Percentiles rank a stretch among this genome's conserved stretches.
These are phyloP conservation scores for Morpho helenor DNA, from an alignment of 2,888 invertebrate species.

Conservation along the genomic window DNA sequence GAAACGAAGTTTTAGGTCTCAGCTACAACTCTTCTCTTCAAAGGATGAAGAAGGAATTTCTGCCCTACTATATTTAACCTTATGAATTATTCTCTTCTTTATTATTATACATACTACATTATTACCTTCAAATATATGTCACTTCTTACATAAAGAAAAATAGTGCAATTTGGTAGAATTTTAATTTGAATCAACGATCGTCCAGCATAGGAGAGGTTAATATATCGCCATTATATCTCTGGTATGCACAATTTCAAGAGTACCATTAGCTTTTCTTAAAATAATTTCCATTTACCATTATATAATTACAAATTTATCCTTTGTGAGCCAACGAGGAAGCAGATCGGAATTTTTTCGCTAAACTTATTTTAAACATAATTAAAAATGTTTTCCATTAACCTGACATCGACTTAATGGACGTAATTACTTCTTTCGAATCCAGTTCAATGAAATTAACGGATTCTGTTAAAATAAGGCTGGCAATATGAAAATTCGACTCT, in stretches of 20 bases:
- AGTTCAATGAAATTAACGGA: neutral
- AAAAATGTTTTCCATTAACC: conserved; percentile 24
- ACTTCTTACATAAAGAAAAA: too few relatives aligned
- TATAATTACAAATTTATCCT: conserved; percentile 18
- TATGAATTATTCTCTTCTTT: too few relatives aligned
- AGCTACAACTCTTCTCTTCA: too few relatives aligned
- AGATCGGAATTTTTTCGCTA: conserved; percentile 14
- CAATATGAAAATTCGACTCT: neutral
- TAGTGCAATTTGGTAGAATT: too few relatives aligned
- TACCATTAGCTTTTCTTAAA: conserved; percentile 7
- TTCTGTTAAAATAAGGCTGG: neutral
- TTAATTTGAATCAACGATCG: too few relatives aligned
- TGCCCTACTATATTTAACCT: too few relatives aligned
- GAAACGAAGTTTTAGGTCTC: too few relatives aligned
- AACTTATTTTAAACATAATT: conserved; percentile 23
- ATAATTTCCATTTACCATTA: conserved; percentile 12
- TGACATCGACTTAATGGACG: conserved; percentile 11
- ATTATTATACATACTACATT: too few relatives aligned
- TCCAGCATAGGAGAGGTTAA: too few relatives aligned
- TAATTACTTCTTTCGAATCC: neutral
- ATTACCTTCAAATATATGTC: too few relatives aligned
- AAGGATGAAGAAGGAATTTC: too few relatives aligned
- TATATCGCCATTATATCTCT: neutral
- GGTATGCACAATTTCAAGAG: neutral
- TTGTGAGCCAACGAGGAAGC: conserved; percentile 15